Evolutionary conservation across 2,888 invertebrate genomes (phyloP).

Genomic region (Azorinus chamasolen): DNA sequence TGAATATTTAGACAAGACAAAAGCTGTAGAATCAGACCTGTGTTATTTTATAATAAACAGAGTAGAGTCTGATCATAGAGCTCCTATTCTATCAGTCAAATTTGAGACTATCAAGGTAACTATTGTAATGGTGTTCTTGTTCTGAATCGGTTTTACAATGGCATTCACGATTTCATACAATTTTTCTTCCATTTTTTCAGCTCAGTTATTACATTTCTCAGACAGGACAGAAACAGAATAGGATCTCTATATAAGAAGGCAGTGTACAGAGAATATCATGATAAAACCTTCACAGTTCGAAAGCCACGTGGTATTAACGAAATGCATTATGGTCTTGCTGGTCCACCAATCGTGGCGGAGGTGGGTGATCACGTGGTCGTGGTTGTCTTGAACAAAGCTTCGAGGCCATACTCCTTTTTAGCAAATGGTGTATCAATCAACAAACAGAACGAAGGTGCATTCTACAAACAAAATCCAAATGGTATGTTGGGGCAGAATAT

Average conservation of each 20-base stretch:
- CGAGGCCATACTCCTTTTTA: conserved; percentile 60
- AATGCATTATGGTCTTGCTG: conserved; percentile 64
- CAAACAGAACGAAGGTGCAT: conserved; percentile 66
- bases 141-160: too few species aligned
- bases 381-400: conserved; percentile 59
- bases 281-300: conserved; percentile 45
- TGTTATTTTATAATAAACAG: too few species aligned
- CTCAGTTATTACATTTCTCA: conserved; percentile 24
- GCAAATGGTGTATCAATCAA: conserved; percentile 66
- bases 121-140: too few species aligned
- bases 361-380: conserved; percentile 57
- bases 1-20: too few species aligned
- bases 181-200: neutral
- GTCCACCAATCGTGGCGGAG: conserved; percentile 65
- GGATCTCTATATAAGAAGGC: conserved; percentile 65
- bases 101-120: too few species aligned
- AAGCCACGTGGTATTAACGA: conserved; percentile 25
- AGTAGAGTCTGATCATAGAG: too few species aligned
- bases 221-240: conserved; percentile 40
- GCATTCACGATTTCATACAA: too few species aligned
- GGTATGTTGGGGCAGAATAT: conserved; percentile 15
- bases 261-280: conserved; percentile 60
- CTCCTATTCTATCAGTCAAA: too few species aligned
- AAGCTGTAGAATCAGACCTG: too few species aligned
- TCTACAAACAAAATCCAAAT: conserved; percentile 29